Evolutionary conservation across 2,113 vertebrate species (phyloP).

Genomic region (Echinops telfairi): DNA sequence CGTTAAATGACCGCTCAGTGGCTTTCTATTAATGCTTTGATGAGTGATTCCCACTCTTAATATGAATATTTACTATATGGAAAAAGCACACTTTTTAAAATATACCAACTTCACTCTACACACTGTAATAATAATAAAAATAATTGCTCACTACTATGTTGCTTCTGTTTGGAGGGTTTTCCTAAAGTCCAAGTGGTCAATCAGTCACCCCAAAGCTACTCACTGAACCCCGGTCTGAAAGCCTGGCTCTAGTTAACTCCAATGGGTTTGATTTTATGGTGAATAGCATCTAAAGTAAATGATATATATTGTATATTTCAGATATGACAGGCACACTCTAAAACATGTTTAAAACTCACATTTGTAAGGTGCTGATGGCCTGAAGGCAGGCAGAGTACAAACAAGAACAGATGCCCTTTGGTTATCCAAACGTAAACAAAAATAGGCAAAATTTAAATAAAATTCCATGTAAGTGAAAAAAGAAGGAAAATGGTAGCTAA

Average conservation of each 20-base stretch:
- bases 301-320: neutral
- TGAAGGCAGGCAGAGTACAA: constrained; percentile 19
- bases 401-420: neutral
- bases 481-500: neutral
- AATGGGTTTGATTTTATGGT: neutral
- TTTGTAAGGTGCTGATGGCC: neutral
- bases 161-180: neutral
- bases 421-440: neutral
- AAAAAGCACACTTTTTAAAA: constrained; percentile 15
- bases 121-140: constrained; percentile 1
- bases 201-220: neutral
- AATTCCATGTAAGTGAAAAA: constrained; percentile 16
- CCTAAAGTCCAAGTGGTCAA: neutral
- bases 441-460: constrained; percentile 9
- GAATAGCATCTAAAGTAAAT: neutral
- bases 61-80: constrained; percentile 10
- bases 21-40: constrained; percentile 26
- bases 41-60: constrained; percentile 3
- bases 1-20: neutral
- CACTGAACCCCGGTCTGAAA: neutral
- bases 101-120: constrained; percentile 5
- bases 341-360: constrained; percentile 19
- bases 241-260: neutral
- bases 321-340: neutral
- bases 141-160: neutral